Percentiles rank a stretch among this genome's conserved stretches.
Conservation (phyloP, 1,140 invertebrate genomes). For the Nomia melanderi region DNA sequence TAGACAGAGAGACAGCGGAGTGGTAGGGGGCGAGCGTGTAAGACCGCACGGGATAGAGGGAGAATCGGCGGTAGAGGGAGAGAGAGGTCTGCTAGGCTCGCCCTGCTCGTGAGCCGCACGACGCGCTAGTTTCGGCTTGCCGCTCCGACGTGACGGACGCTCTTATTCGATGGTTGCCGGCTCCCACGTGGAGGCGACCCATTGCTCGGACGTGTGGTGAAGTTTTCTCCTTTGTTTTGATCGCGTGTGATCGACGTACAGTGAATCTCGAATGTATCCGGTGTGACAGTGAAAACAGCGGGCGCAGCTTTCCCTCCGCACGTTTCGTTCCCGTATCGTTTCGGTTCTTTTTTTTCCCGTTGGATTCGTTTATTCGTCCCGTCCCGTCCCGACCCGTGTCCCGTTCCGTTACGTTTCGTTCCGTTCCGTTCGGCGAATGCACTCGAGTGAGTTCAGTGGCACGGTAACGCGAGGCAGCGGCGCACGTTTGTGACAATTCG, state of each 20-base stretch:
- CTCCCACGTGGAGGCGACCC: slow-evolving; percentile 63
- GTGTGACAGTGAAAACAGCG: slow-evolving; percentile 26
- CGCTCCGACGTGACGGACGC: slow-evolving; percentile 63
- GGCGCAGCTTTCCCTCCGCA: not conserved
- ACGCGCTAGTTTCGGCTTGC: slow-evolving; percentile 70
- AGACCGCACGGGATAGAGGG: not conserved
- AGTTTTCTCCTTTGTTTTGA: slow-evolving; percentile 35
- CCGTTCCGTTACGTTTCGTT: not conserved
- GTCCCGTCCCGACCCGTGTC: not conserved
- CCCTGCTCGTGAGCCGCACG: slow-evolving; percentile 54
- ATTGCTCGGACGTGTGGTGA: slow-evolving; percentile 5
- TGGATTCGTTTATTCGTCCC: not conserved
- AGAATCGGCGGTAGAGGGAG: slow-evolving; percentile 12
- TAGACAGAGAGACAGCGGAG: not conserved
- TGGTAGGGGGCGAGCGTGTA: not conserved
- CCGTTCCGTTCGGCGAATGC: not conserved
- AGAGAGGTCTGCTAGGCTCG: slow-evolving; percentile 56
- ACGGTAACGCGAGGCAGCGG: not conserved
- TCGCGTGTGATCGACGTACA: slow-evolving; percentile 35
- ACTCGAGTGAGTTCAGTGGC: slow-evolving; percentile 33
- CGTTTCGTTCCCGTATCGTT: not conserved
- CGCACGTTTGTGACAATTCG: slow-evolving; percentile 20
- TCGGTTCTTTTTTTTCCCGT: not conserved
- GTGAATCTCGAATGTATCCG: slow-evolving; percentile 11
- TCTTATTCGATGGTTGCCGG: slow-evolving; percentile 35